Evolutionary conservation across 2,797 vertebrate species (phyloP), one percentile per base, ranked within the genome.

Genomic region (Hyperoplus immaculatus): DNA sequence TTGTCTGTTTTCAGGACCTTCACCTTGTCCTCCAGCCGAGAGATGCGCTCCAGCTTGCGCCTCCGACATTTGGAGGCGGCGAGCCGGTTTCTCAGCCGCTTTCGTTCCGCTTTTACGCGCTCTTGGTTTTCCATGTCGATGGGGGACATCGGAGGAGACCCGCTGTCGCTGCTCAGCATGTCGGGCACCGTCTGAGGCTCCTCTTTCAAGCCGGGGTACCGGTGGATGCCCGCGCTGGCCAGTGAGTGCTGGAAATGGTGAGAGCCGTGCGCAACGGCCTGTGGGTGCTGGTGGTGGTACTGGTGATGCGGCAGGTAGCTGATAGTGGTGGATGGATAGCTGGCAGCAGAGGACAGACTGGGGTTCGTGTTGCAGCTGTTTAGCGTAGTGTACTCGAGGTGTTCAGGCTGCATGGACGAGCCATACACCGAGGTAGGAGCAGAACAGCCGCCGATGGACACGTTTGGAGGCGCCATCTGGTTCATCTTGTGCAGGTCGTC

Each of bases 401-500:
- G 89, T n/a, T 97, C 97, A 0, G 93, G 91, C 45, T 93, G 94
- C 77, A 95, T 87, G 8, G 95, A 84, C 3, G 94, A 63, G 0
- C 95, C 95, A 61, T 95, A 97, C 83, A 96, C 94, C 0, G 95
- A 89, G 54, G 87, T 88, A 18, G 94, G 87, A 15, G 89, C 92
- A 21, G 95, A 89, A 18, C 94, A 95, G 42, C 80, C 5, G 42
- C 96, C 95, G 90, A 97, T 88, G 69, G 97, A 97, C 87, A 98
- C 97, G 84, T 98, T 98, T 7, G 97, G 97, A 15, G 97, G 97
- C 0, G 95, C 95, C 89, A 97, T 96, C 80, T 97, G 97, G 95
- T 99, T 98, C 95, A 98, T 97, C 88, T 98, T 98, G 94, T 99
- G 96, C 12, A 99, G 94, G 80, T 99, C 97, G 93, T 98, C 98